A percentile compares a stretch with the other conserved stretches of the same genome.
Evolutionary conservation across 2,888 invertebrate genomes (phyloP).

Genomic region (Auanema sp.): DNA sequence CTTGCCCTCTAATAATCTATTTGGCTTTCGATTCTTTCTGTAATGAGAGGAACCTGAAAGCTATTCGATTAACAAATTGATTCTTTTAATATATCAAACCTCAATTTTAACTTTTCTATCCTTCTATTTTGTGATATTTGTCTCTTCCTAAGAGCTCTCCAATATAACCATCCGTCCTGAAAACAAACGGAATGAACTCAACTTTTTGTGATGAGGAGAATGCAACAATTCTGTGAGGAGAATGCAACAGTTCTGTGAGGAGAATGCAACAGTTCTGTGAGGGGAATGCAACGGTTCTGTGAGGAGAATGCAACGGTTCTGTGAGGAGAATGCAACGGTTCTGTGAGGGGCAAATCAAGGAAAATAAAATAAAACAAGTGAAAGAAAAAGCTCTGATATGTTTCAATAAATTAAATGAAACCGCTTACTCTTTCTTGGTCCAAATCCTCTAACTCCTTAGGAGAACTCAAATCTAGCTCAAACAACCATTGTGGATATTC

Average conservation of each 20-base stretch:
- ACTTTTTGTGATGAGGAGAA: no score
- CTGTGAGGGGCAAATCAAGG: no score
- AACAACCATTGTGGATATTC: constrained; percentile 68
- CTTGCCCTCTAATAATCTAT: not conserved
- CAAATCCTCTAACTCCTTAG: constrained; percentile 53
- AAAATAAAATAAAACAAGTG: not conserved
- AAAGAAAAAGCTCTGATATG: not conserved
- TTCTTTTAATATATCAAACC: constrained; percentile 3
- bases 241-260: no score
- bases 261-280: no score
- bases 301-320: no score
- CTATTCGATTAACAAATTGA: not conserved
- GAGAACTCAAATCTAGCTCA: constrained; percentile 48
- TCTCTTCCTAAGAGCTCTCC: constrained; percentile 50
- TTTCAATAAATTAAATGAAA: not conserved
- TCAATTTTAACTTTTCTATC: constrained; percentile 45
- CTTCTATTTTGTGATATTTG: constrained; percentile 50
- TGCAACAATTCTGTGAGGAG: no score
- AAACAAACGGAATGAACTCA: not conserved
- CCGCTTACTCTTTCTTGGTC: constrained; percentile 42
- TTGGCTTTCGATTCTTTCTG: not conserved
- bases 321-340: no score
- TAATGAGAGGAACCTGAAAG: not conserved
- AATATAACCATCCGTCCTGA: constrained; percentile 58
- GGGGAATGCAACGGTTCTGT: no score